Evolutionary conservation across 2,113 vertebrate genomes (phyloP).

Genomic region (Alces alces): DNA sequence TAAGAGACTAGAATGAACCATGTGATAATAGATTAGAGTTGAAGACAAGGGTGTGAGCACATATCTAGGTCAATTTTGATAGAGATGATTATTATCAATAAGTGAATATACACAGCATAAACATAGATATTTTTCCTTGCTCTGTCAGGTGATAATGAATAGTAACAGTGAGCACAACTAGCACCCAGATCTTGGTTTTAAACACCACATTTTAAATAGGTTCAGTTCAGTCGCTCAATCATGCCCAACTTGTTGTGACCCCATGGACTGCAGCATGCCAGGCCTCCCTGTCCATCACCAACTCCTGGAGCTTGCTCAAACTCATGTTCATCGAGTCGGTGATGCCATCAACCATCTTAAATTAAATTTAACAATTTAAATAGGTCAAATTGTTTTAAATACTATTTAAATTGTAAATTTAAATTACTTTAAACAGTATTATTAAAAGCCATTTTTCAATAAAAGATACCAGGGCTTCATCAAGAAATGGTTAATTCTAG

Average conservation of each 20-base stretch:
- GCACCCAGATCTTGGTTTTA: background rate
- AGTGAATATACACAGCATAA: background rate
- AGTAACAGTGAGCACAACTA: background rate
- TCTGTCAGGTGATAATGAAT: background rate
- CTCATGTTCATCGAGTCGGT: background rate
- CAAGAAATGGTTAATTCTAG: background rate
- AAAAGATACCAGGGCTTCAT: background rate
- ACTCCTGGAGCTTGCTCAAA: background rate
- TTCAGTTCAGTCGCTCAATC: background rate
- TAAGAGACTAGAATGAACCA: background rate
- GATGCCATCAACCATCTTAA: background rate
- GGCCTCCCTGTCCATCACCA: background rate
- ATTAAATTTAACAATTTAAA: background rate
- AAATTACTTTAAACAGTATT: background rate
- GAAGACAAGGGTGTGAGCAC: background rate
- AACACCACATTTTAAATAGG: background rate
- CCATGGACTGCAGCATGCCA: background rate
- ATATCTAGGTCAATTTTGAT: background rate
- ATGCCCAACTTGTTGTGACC: background rate
- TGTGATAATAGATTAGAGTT: background rate
- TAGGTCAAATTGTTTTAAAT: background rate
- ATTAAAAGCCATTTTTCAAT: background rate
- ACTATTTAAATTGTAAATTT: background rate
- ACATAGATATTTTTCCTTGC: background rate
- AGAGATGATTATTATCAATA: background rate